Percentiles rank a stretch among this genome's conserved stretches.
Conservation (phyloP, 2,113 vertebrate species). For the Peromyscus polionotus region DNA sequence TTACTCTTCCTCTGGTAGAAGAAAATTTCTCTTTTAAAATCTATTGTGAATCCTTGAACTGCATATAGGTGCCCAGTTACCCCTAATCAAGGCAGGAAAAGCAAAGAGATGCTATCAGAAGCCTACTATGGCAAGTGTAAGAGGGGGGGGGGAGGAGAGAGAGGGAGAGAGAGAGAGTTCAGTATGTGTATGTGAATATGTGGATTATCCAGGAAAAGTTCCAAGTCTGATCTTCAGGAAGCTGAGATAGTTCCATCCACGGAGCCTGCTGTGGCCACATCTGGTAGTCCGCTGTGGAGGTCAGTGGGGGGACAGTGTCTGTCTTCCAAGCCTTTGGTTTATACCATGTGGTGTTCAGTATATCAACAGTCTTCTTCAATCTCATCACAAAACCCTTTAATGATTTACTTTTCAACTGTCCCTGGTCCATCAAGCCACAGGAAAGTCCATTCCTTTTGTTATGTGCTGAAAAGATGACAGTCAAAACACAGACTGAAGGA, state of each 20-base stretch:
- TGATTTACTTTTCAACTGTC: slow-evolving; percentile 69
- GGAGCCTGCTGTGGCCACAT: slow-evolving; percentile 66
- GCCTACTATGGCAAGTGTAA: not conserved
- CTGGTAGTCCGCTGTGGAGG: slow-evolving; percentile 73
- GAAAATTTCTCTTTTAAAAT: slow-evolving; percentile 39
- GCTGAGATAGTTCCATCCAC: slow-evolving; percentile 46
- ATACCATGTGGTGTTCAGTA: slow-evolving; percentile 55
- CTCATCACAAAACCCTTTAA: slow-evolving; percentile 65
- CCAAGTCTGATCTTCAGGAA: slow-evolving; percentile 60
- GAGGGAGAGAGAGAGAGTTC: not conserved
- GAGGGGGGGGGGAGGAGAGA: no score
- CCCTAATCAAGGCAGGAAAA: not conserved
- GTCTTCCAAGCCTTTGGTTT: slow-evolving; percentile 72
- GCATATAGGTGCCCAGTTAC: not conserved
- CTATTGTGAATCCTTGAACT: not conserved
- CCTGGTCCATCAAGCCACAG: slow-evolving; percentile 45
- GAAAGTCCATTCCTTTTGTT: slow-evolving; percentile 66
- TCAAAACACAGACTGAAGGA: slow-evolving; percentile 74
- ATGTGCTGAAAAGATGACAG: slow-evolving; percentile 51
- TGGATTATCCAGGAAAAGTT: slow-evolving; percentile 55
- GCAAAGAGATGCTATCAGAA: not conserved
- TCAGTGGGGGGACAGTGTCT: slow-evolving; percentile 69
- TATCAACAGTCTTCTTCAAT: slow-evolving; percentile 73
- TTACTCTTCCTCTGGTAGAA: not conserved
- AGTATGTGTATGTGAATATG: not conserved